Evolutionary conservation across 1,140 invertebrate species (phyloP), one percentile per base, ranked within the genome.

Genomic region (Eubasilissa regina): DNA sequence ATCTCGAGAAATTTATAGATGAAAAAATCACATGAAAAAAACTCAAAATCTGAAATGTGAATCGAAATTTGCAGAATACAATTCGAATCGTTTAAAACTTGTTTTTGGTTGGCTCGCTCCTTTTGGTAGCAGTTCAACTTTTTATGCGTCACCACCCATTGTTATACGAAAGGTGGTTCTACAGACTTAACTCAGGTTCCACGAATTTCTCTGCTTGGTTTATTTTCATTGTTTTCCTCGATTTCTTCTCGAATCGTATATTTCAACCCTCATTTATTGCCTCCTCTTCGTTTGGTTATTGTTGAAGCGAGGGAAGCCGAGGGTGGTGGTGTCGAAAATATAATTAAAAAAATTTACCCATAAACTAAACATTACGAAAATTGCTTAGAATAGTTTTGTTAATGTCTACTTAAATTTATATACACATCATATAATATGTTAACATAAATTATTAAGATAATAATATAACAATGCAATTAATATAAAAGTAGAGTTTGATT

Each of bases 201-300:
- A 62, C 19, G 58, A 62, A 62, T 62, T 25, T 25, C 4, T 43
- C 21, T n/a, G 25, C 11, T 35, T 25, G 58, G 58, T 35, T 56
- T 56, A 8, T 56, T 17, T 56, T 21, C 58, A 62, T 62, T 62
- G 58, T 62, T 62, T 62, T 62, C 58, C 25, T 62, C 12, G 25
- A 62, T 62, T 43, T 62, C 13, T 25, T 62, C 12, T 43, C 25
- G 58, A 62, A 11, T 7, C n/a, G 58, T 12, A 43, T 62, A 21
- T 60, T 62, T 62, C 58, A 9, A 1, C 53, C 53, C 53, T 15
- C 11, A 62, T 35, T 35, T 12, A 11, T 11, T 43, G 11, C 3
- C 48, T 15, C 11, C 48, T 51, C n/a, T 1, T 15, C 48, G 8
- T 51, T 51, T 13, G n/a, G 11, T 51, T 51, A 51, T 51, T 51